phyloP scores from a whole-genome alignment of 2,797 vertebrate genomes.

The Enteromius unitaeniatus region DNA sequence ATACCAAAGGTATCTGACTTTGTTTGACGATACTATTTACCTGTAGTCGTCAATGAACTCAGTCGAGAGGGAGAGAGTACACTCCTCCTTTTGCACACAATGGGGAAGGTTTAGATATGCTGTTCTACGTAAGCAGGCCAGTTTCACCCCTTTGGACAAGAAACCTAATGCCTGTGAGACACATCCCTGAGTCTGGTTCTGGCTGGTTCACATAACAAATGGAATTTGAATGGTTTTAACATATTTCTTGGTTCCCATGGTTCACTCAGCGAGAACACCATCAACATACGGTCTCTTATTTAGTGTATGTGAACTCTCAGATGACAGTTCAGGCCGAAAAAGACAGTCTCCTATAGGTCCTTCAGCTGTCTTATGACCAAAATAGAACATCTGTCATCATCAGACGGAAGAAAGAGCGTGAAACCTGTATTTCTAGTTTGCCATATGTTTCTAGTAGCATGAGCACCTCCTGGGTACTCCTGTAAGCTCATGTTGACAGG shows the following conservation, averaged over 20 bases:
- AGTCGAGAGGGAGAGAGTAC: constrained; percentile 45
- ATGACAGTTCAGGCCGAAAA: not conserved
- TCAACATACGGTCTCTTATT: not conserved
- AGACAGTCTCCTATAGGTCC: not conserved
- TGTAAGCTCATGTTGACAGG: constrained; percentile 50
- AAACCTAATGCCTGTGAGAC: constrained; percentile 59
- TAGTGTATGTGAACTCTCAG: constrained; percentile 13
- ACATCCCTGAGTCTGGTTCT: constrained; percentile 31
- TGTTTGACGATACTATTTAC: constrained; percentile 47
- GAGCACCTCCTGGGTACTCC: constrained; percentile 23
- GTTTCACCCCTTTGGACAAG: constrained; percentile 56
- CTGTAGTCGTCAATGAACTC: constrained; percentile 50
- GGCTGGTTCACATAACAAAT: constrained; percentile 43
- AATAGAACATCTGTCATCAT: constrained; percentile 6
- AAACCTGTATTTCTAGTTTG: constrained; percentile 48
- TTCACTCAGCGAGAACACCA: constrained; percentile 13
- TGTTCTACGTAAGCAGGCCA: constrained; percentile 45
- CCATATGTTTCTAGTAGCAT: constrained; percentile 38
- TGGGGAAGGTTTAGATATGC: constrained; percentile 41
- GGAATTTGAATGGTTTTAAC: constrained; percentile 41
- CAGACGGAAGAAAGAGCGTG: not conserved
- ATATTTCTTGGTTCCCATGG: not conserved
- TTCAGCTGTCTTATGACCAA: not conserved
- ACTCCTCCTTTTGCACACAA: constrained; percentile 61
- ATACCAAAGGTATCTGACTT: constrained; percentile 49